Base-by-base conservation (phyloP, 1,140 invertebrate species). In the Drosophila nannoptera region DNA sequence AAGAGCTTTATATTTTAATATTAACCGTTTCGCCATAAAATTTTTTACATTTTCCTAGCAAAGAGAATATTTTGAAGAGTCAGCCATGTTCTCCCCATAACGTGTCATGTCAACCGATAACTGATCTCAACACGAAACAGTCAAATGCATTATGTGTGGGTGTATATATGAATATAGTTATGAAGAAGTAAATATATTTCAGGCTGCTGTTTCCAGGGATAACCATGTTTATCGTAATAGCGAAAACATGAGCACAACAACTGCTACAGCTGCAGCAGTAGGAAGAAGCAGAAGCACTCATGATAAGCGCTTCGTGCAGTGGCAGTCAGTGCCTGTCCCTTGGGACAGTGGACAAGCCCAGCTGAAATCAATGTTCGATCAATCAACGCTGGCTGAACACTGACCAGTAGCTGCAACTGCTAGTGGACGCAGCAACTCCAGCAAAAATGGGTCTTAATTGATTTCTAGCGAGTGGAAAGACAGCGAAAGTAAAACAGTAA, bases 251-350 rank as follows among this genome's bases (percentile, higher is more conserved):
- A 62, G 32, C 43, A 31, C 29, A 62, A 52, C 14, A 53, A 52
- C 48, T 16, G 16, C 38, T 9, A 9, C 48, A 43, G 16, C 38
- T 12, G 11, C 35, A 56, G 31, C 33, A 65, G 9, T 12, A 22
- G 9, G 9, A 11, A 2, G 5, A 29, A 46, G 16, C 11, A 60
- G 36, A 14, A 48, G 36, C 29, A 33, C 43, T 36, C 50, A 63
- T 69, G 66, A 64, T 69, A 69, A 69, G 60, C 60, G 36, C 45
- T 49, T 45, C 50, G 9, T 43, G 16, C 29, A 43, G 66, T 63
- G 52, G 31, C 60, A 69, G 60, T 40, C 66, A 16, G 60, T 42
- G 52, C 42, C 60, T 12, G 60, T 42, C 52, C 9, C 60, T 7
- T 16, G 7, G 50, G 40, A 50, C 35, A 33, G 32, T 0, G 22